A percentile compares a stretch with the other conserved stretches of the same genome.
phyloP scores from a whole-genome alignment of 1,140 invertebrate genomes.

The Heterodera schachtii region DNA sequence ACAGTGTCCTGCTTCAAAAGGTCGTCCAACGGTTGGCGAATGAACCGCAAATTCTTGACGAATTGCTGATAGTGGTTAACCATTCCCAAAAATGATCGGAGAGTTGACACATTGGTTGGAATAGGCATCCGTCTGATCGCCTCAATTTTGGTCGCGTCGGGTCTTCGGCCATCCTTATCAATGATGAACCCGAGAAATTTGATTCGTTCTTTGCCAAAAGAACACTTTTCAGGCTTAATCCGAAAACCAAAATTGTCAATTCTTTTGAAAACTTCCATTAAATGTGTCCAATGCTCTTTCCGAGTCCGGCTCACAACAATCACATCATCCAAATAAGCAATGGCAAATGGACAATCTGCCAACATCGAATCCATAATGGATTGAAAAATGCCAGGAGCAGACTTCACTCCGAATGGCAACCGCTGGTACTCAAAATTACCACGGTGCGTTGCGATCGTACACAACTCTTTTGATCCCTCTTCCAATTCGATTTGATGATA shows the following conservation, averaged over 20 bases:
- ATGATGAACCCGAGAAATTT: slow-evolving; percentile 46
- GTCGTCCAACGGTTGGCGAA: slow-evolving; percentile 21
- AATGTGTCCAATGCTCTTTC: slow-evolving; percentile 61
- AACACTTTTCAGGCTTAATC: not conserved
- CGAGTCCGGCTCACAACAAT: not conserved
- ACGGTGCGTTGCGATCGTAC: slow-evolving; percentile 22
- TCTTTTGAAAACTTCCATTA: slow-evolving; percentile 45
- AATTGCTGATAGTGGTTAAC: slow-evolving; percentile 26
- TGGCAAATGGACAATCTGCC: slow-evolving; percentile 9
- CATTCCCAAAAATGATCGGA: slow-evolving; percentile 23
- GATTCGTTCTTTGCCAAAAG: slow-evolving; percentile 69
- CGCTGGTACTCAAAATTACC: slow-evolving; percentile 28
- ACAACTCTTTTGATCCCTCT: slow-evolving; percentile 36
- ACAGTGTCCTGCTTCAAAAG: slow-evolving; percentile 1
- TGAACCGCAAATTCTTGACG: not conserved
- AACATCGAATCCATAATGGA: slow-evolving; percentile 3
- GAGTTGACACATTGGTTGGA: slow-evolving; percentile 7
- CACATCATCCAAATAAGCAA: slow-evolving; percentile 63
- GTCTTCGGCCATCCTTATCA: not conserved
- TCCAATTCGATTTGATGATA: slow-evolving; percentile 38
- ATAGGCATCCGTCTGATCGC: not conserved
- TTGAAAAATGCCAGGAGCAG: slow-evolving; percentile 6
- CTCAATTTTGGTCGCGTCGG: not conserved
- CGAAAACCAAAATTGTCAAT: not conserved
- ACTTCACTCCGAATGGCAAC: slow-evolving; percentile 31